Evolutionary conservation across 35 echinoderm and acorn worm genomes (phyloP), one percentile per base, ranked within the genome.

Genomic region (Anneissia japonica): DNA sequence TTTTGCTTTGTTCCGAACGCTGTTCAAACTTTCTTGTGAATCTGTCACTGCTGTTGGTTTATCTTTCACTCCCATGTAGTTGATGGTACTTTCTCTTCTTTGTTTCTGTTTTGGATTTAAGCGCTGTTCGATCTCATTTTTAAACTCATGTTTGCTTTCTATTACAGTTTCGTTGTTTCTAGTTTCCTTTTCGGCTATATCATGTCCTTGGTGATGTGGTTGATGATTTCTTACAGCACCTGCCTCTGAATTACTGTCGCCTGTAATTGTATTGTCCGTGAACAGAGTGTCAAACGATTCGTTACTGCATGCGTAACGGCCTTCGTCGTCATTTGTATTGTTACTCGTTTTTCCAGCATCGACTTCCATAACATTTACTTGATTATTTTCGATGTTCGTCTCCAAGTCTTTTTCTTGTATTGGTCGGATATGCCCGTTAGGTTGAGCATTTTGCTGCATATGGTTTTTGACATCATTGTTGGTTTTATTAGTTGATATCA

Each of bases 21-120:
- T 46, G 10, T 30, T 46, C 40, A 82, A 30, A 46, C 39, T 82
- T 82, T 51, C 80, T 32, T 82, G 26, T 28, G 40, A 33, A 82
- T 64, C 51, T 1, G 29, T 41, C 26, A 14, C 34, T 46, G 80
- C 34, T 13, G 51, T 41, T 46, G 79, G 43, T 46, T 86, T 39
- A 13, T 77, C 34, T 37, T 83, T 81, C 21, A 89, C 80, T 30
- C 87, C 87, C 64, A 83, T 84, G 74, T 89, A 89, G 32, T 32
- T 76, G 19, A 35, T 36, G 10, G 30, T 39, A 46, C 79, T 74
- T 1, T 89, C 79, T 5, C 75, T 34, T 11, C 76, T 76, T 38
- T 88, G 51, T 64, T 64, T 64, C 2, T 64, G 51, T 16, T 23
- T 9, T 26, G 51, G 9, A 26, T 26, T 64, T 23, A 16, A 23